These are phyloP conservation scores for Chondrilla cf. caribensis DNA, from an alignment of 37 sponge, comb jelly and placozoan genomes.

Conservation along the genomic window DNA sequence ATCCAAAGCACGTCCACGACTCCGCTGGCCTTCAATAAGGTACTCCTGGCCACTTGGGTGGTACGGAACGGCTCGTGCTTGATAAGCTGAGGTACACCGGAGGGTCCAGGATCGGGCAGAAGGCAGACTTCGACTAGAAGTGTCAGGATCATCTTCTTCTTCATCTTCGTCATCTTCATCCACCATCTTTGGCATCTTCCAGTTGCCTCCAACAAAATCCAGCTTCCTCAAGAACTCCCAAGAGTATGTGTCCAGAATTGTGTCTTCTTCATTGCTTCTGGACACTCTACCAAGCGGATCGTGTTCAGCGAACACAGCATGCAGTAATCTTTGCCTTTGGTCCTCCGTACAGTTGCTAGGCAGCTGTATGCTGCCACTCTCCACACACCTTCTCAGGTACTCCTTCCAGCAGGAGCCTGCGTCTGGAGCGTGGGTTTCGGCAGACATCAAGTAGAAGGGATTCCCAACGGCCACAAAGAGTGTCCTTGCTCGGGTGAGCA, in stretches of 20 bases:
- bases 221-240: constrained; percentile 4
- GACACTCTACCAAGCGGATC: background rate
- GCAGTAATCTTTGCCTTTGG: background rate
- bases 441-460: constrained; percentile 47
- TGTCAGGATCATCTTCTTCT: too few relatives aligned
- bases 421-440: background rate
- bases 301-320: background rate
- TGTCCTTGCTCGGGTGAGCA: constrained; percentile 57
- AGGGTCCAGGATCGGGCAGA: background rate
- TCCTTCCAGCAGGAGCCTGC: constrained; percentile 56
- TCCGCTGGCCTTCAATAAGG: constrained; percentile 34
- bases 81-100: background rate
- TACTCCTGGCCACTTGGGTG: background rate
- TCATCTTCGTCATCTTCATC: background rate
- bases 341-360: background rate
- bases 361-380: constrained; percentile 36
- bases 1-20: constrained; percentile 60
- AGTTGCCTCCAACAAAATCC: constrained; percentile 3
- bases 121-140: too few relatives aligned
- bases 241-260: constrained; percentile 2
- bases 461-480: constrained; percentile 72
- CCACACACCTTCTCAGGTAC: constrained; percentile 62
- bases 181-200: background rate
- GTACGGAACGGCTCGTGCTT: background rate
- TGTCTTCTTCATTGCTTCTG: background rate